Evolutionary conservation across 2,797 vertebrate species (phyloP), one percentile per base, ranked within the genome.

Genomic region (Ficedula albicollis): DNA sequence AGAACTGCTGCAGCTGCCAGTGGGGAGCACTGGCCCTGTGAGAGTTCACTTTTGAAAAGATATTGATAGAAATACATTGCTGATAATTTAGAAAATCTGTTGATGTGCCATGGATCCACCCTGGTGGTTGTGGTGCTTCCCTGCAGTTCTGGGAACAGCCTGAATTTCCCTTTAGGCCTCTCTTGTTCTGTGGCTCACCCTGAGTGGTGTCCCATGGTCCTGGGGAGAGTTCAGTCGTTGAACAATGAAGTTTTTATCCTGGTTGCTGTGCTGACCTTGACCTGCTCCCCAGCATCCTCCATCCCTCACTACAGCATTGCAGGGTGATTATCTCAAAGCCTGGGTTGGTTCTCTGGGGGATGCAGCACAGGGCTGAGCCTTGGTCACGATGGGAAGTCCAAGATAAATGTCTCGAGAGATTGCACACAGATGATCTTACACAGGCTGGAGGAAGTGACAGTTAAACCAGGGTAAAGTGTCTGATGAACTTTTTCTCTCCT

Each of bases 21-120:
- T 0, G 2, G 46, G 11, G 38, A 32, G n/a, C 10, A 2, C 4
- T 12, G 52, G 51, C 5, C 13, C 36, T 38, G 0, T 2, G 26
- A 8, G 62, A 5, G 27, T 22, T 67, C 30, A 21, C 52, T 62
- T 66, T 3, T 11, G 34, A 2, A 4, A 21, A 77, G 34, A 1
- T 15, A 4, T 4, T 58, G 32, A 1, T 21, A 0, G 15, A 5
- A 6, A 20, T 36, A 5, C 3, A 3, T 17, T 12, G 63, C 13
- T 30, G 7, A 10, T 27, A 8, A 27, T 62, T 54, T 8, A 36
- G 41, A 8, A 30, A 29, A 36, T 11, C 1, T 0, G 1, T 9
- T 15, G 70, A 2, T 52, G 41, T 1, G 11, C 6, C 3, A 0
- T 7, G 52, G 25, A 2, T 29, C 36, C n/a, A 2, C 41, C 52